These are phyloP conservation scores for Piaya cayana DNA, from an alignment of 2,113 vertebrate species.

Conservation along the genomic window DNA sequence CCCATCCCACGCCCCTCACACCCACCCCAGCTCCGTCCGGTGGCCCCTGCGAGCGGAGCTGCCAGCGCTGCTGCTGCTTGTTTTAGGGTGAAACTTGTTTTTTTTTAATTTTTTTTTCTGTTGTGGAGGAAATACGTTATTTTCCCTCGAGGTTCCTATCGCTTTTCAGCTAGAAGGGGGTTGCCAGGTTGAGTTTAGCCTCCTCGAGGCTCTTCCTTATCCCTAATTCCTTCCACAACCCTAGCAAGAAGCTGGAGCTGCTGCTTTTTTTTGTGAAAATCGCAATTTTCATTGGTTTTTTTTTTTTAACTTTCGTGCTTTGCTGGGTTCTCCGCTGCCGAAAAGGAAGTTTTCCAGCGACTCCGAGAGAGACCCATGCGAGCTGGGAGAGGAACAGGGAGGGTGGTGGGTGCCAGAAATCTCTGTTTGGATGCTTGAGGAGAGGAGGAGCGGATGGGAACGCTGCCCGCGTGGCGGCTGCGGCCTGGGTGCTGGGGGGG, in stretches of 20 bases:
- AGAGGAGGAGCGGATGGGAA: neutral
- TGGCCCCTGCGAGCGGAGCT: neutral
- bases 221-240: neutral
- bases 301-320: neutral
- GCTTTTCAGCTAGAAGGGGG: neutral
- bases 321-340: neutral
- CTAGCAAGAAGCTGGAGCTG: neutral
- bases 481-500: fast-evolving
- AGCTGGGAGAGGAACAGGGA: neutral
- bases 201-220: neutral
- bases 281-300: fast-evolving
- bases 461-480: fast-evolving
- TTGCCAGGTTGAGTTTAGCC: neutral
- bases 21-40: fast-evolving
- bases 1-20: neutral
- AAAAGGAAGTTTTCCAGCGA: neutral
- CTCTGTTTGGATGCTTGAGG: neutral
- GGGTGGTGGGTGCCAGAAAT: neutral
- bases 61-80: neutral
- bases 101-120: too few species aligned
- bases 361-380: neutral
- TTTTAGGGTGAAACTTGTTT: neutral
- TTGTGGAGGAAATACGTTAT: fast-evolving
- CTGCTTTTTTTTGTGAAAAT: neutral
- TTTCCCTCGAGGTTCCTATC: neutral